phyloP scores from a whole-genome alignment of 2,888 invertebrate species.

The Sipha maydis region DNA sequence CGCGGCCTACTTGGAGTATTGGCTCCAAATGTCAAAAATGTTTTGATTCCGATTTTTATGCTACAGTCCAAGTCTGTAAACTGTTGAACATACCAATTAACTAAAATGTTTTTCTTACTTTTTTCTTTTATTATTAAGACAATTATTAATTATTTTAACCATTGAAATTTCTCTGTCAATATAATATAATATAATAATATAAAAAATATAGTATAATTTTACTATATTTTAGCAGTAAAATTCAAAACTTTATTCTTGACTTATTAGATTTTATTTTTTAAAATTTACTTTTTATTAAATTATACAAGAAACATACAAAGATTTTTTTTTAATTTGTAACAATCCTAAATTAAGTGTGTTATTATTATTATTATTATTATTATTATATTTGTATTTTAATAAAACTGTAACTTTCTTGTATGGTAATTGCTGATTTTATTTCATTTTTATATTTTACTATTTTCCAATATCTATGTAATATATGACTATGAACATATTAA shows the following conservation, averaged over 20 bases:
- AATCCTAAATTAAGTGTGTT: neutral
- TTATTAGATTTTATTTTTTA: neutral
- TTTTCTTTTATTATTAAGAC: neutral
- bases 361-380: neutral
- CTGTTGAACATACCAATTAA: constrained; percentile 16
- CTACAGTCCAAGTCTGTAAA: constrained; percentile 49
- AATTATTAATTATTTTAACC: constrained; percentile 16
- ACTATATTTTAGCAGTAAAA: constrained; percentile 8
- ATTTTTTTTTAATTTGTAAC: neutral
- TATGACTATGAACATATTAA: too few species aligned
- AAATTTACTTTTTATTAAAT: neutral
- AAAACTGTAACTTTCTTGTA: too few species aligned
- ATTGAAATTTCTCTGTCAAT: neutral
- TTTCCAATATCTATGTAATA: too few species aligned
- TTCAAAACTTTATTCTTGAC: neutral
- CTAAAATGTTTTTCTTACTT: neutral
- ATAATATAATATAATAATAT: too few species aligned
- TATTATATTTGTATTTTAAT: too few species aligned
- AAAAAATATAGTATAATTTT: neutral
- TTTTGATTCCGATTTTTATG: constrained; percentile 51
- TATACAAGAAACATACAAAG: neutral
- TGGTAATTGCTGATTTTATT: too few species aligned
- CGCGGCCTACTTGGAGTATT: constrained; percentile 46
- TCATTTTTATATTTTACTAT: too few species aligned
- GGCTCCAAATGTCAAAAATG: constrained; percentile 57